phyloP scores from a whole-genome alignment of 2,797 vertebrate genomes.

The Chanos chanos region DNA sequence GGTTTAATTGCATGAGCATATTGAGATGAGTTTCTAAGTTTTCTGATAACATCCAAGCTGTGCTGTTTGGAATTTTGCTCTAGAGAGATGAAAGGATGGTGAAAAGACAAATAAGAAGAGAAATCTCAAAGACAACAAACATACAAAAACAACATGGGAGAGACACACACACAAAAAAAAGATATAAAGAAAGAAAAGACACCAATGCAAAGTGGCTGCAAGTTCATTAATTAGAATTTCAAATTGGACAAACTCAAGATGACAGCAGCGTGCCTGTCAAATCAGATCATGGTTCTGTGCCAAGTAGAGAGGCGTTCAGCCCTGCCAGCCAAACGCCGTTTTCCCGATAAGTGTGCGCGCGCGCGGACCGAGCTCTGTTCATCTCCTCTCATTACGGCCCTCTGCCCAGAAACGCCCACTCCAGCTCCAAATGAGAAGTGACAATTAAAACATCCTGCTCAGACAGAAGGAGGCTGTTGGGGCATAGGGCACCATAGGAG shows the following conservation, averaged over 20 bases:
- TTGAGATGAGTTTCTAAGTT: slow-evolving; percentile 17
- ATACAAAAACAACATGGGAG: slow-evolving; percentile 40
- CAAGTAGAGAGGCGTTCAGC: slow-evolving; percentile 42
- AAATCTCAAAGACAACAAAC: slow-evolving; percentile 57
- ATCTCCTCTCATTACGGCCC: slow-evolving; percentile 61
- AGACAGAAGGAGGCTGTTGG: slow-evolving; percentile 52
- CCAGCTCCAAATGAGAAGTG: slow-evolving; percentile 65
- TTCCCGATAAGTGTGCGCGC: too few species aligned
- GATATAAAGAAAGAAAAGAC: slow-evolving; percentile 26
- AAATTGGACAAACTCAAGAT: slow-evolving; percentile 77
- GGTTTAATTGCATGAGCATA: slow-evolving; percentile 36
- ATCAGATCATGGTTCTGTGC: slow-evolving; percentile 71
- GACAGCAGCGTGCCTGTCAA: slow-evolving; percentile 74
- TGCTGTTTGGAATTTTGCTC: neutral
- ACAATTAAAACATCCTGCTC: slow-evolving; percentile 70
- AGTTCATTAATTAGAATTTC: slow-evolving; percentile 80
- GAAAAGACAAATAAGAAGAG: slow-evolving; percentile 59
- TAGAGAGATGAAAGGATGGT: slow-evolving; percentile 34
- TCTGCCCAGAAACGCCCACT: slow-evolving; percentile 60
- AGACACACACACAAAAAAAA: slow-evolving; percentile 28
- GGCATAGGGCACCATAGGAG: neutral
- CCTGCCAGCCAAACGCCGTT: slow-evolving; percentile 30
- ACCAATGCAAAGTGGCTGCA: slow-evolving; percentile 64
- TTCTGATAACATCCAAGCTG: slow-evolving; percentile 23
- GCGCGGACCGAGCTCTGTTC: slow-evolving; percentile 48